Conservation (phyloP, 1,140 invertebrate genomes). For the Drosophila sechellia region DNA sequence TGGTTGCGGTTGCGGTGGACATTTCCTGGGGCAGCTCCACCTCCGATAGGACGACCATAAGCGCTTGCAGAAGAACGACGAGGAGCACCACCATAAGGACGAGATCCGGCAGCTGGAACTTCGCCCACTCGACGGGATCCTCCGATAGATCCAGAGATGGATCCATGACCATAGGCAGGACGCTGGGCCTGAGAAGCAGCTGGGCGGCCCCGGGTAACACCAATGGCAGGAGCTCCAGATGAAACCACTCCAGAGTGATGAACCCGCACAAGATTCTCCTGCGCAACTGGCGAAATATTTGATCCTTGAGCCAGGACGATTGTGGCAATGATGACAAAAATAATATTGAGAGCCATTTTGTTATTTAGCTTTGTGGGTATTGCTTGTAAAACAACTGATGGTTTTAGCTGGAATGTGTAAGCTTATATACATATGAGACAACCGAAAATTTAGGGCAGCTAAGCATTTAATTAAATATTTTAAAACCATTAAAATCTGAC, state of each 20-base stretch:
- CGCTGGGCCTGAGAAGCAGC: conserved; percentile 8
- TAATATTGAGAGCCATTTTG: conserved; percentile 16
- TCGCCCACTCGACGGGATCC: conserved; percentile 4
- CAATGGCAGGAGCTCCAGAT: conserved; percentile 2
- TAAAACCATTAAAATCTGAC: background rate
- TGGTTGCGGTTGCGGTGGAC: conserved; percentile 12
- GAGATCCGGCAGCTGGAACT: conserved; percentile 1
- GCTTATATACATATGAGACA: conserved; percentile 32
- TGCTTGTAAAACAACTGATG: conserved; percentile 38
- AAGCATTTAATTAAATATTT: background rate
- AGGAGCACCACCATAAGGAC: conserved; percentile 14
- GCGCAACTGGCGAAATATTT: conserved; percentile 8
- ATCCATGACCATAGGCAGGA: background rate
- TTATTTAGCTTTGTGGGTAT: background rate
- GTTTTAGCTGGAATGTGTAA: background rate
- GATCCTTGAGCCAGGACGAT: conserved; percentile 32
- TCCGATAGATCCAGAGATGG: background rate
- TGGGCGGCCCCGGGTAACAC: background rate
- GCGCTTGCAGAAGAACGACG: conserved; percentile 9
- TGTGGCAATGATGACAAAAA: conserved; percentile 22
- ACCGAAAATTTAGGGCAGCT: no score
- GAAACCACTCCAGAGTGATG: conserved; percentile 18
- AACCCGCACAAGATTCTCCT: conserved; percentile 8
- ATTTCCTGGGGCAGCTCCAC: conserved; percentile 5
- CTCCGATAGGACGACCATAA: conserved; percentile 1